These are phyloP conservation scores for Brachylomia viminalis DNA, from an alignment of 2,888 invertebrate species.

Conservation along the genomic window DNA sequence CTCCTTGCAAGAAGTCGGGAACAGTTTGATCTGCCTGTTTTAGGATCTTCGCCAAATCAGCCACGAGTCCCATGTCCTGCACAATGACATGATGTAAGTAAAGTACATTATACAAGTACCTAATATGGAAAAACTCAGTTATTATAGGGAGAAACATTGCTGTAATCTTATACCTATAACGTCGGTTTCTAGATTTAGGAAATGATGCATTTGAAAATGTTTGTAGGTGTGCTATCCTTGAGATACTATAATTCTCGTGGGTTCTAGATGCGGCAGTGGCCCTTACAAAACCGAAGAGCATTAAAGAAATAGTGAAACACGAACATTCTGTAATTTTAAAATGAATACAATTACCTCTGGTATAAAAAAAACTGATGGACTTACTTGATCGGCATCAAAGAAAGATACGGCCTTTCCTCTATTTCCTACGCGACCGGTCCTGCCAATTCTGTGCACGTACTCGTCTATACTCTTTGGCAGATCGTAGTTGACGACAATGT, in stretches of 20 bases:
- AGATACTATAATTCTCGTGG: not conserved
- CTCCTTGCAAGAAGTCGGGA: conserved; percentile 93
- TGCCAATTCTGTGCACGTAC: conserved; percentile 98
- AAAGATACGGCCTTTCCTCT: conserved; percentile 97
- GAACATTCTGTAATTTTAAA: not conserved
- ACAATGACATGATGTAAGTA: conserved; percentile 11
- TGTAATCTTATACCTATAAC: no score
- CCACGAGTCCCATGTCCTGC: conserved; percentile 91
- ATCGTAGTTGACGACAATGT: conserved; percentile 98
- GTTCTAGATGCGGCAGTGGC: no score
- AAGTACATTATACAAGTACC: not conserved
- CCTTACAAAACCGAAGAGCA: not conserved
- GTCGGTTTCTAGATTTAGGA: not conserved
- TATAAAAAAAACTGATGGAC: conserved; percentile 9
- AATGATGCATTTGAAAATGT: not conserved
- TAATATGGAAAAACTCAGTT: not conserved
- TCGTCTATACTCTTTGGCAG: conserved; percentile 97
- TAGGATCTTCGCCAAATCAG: conserved; percentile 93
- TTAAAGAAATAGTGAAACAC: not conserved
- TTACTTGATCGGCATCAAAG: conserved; percentile 91
- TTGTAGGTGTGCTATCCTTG: not conserved
- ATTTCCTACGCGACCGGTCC: conserved; percentile 98
- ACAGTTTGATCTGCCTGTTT: conserved; percentile 94
- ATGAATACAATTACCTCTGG: not conserved
- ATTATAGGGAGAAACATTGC: not conserved